phyloP scores from a whole-genome alignment of 1,140 invertebrate species.

The Drosophila triauraria region DNA sequence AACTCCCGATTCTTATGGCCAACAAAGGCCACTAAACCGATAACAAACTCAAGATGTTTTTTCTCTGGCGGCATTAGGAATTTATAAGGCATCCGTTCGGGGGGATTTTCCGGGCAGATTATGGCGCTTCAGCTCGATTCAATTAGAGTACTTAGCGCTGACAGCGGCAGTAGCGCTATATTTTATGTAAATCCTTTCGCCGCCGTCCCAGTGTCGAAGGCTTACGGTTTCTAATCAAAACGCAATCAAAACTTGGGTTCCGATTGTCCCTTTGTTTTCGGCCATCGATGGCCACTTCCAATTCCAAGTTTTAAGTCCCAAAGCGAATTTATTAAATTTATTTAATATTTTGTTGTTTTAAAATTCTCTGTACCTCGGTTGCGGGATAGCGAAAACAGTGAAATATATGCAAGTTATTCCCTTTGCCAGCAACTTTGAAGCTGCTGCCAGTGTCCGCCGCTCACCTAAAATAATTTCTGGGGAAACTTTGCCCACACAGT shows the following conservation, averaged over 20 bases:
- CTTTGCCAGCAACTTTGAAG: conserved; percentile 68
- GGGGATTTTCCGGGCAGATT: conserved; percentile 60
- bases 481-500: conserved; percentile 68
- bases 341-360: conserved; percentile 49
- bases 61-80: conserved; percentile 33
- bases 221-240: conserved; percentile 62
- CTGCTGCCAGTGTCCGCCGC: conserved; percentile 48
- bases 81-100: conserved; percentile 31
- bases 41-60: conserved; percentile 42
- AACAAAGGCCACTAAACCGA: conserved; percentile 45
- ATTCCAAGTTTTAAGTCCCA: conserved; percentile 72
- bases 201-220: conserved; percentile 6
- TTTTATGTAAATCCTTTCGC: conserved; percentile 62
- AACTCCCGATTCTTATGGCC: conserved; percentile 42
- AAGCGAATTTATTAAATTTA: conserved; percentile 62
- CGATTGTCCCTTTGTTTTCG: not conserved
- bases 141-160: conserved; percentile 54
- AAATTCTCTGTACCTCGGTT: conserved; percentile 16
- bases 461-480: conserved; percentile 70
- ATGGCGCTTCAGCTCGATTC: conserved; percentile 51
- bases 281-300: conserved; percentile 52
- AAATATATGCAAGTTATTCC: conserved; percentile 59
- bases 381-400: conserved; percentile 35
- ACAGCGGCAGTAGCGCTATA: conserved; percentile 3
- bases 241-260: conserved; percentile 55